These are phyloP conservation scores for Rhamnusium bicolor DNA, from an alignment of 2,888 invertebrate species.

Conservation along the genomic window DNA sequence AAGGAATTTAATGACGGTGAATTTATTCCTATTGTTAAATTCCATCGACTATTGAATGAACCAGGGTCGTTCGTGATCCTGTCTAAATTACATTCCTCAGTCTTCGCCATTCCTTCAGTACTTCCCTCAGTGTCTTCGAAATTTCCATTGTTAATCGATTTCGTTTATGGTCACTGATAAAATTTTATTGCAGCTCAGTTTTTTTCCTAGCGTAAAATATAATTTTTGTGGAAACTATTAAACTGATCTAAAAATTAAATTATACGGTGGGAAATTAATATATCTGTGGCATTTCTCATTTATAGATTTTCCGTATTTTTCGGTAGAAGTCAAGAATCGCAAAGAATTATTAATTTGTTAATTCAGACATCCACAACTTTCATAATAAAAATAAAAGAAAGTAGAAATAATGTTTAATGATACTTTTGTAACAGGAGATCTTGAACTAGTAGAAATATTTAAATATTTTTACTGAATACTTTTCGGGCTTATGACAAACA, in stretches of 20 bases:
- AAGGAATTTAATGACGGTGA: constrained; percentile 53
- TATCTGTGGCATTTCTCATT: too few relatives aligned
- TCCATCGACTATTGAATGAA: constrained; percentile 53
- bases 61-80: constrained; percentile 51
- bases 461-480: too few relatives aligned
- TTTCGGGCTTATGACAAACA: too few relatives aligned
- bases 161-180: constrained; percentile 1
- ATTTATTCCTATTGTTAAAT: constrained; percentile 52
- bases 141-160: constrained; percentile 19
- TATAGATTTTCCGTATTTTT: too few relatives aligned
- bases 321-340: too few relatives aligned
- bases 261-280: too few relatives aligned
- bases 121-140: background rate
- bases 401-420: too few relatives aligned
- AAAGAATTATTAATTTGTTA: too few relatives aligned
- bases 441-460: too few relatives aligned
- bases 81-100: constrained; percentile 57
- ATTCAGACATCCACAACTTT: too few relatives aligned
- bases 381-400: too few relatives aligned
- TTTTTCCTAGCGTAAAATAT: background rate
- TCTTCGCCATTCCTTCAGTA: background rate
- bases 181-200: constrained; percentile 6
- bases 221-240: background rate
- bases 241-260: background rate
- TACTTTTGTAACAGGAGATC: too few relatives aligned